Evolutionary conservation across 1,140 invertebrate species (phyloP).

Genomic region (Bactericera cockerelli): DNA sequence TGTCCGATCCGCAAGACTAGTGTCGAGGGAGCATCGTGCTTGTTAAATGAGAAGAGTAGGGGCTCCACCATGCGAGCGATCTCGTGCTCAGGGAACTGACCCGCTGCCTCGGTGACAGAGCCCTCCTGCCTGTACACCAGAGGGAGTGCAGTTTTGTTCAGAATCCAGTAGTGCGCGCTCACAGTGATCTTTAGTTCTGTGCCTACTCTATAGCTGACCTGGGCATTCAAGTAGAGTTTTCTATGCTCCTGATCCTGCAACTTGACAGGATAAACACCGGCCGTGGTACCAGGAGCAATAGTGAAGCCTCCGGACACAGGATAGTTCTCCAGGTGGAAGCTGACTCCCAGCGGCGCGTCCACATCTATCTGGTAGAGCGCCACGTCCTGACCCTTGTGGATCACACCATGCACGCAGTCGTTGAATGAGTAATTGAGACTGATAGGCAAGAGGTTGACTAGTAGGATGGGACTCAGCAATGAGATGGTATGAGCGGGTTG

Average conservation of each 20-base stretch:
- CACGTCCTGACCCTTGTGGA: constrained; percentile 35
- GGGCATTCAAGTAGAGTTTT: constrained; percentile 54
- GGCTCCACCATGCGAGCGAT: constrained; percentile 78
- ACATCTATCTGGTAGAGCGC: constrained; percentile 42
- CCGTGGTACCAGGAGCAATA: constrained; percentile 30
- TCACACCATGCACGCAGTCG: constrained; percentile 33
- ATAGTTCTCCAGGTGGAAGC: constrained; percentile 68
- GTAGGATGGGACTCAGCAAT: constrained; percentile 62
- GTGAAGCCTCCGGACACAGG: constrained; percentile 43
- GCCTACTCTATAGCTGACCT: constrained; percentile 35
- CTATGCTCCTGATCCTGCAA: constrained; percentile 53
- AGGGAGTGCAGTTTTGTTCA: constrained; percentile 88
- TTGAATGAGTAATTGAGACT: constrained; percentile 42
- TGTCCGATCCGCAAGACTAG: constrained; percentile 54
- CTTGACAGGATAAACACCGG: constrained; percentile 36
- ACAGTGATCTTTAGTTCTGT: constrained; percentile 51
- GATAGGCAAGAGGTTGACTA: constrained; percentile 61
- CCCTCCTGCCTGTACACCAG: constrained; percentile 89
- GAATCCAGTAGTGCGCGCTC: constrained; percentile 81
- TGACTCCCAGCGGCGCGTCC: constrained; percentile 49
- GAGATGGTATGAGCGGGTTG: constrained; percentile 74
- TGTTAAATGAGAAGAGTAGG: constrained; percentile 84
- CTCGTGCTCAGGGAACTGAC: constrained; percentile 91
- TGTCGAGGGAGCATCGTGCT: constrained; percentile 58
- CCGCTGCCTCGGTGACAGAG: constrained; percentile 57